Evolutionary conservation across 2,113 vertebrate genomes (phyloP), one percentile per base, ranked within the genome.

Genomic region (Telmatochromis brachygnathus): DNA sequence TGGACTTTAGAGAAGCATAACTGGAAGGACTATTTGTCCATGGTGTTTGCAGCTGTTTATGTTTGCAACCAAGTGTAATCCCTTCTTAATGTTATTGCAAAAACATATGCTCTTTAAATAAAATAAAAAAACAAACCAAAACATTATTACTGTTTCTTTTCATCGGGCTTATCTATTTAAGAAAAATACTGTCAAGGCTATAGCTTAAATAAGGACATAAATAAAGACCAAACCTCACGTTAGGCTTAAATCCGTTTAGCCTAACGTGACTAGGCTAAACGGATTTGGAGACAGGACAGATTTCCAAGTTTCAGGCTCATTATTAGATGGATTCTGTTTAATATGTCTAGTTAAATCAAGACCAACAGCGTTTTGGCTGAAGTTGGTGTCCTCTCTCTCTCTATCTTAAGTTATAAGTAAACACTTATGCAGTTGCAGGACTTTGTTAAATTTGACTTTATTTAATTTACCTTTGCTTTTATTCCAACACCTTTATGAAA

Each of bases 241-340:
- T 47, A 47, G 14, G 45, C 45, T 47, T 47, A 47, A 47, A 47
- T 17, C 45, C 14, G 4, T 47, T 47, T 47, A 47, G 45, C 45
- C 45, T 47, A 47, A 47, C 65, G 37, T 39, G 30, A 92, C 21
- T 8, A 14, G 51, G 6, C 35, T 56, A 84, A 55, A 91, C 58
- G 45, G 30, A 86, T 84, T 88, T 84, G 19, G 65, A 42, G 45
- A 68, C 9, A 2, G 47, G 47, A 47, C 49, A 77, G 60, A 81
- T 84, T 77, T 87, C 47, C 81, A 55, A 65, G 79, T 58, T 77
- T 21, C 82, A 15, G 47, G 10, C 84, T 85, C 23, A 54, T 83
- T 81, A 79, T 79, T 89, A 85, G 90, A 90, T 85, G 79, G 80
- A 60, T 89, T 88, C 83, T 89, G 88, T 86, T 51, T 79, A 87